These are phyloP conservation scores for Melanostigma gelatinosum DNA, from an alignment of 2,113 vertebrate species.

Conservation along the genomic window DNA sequence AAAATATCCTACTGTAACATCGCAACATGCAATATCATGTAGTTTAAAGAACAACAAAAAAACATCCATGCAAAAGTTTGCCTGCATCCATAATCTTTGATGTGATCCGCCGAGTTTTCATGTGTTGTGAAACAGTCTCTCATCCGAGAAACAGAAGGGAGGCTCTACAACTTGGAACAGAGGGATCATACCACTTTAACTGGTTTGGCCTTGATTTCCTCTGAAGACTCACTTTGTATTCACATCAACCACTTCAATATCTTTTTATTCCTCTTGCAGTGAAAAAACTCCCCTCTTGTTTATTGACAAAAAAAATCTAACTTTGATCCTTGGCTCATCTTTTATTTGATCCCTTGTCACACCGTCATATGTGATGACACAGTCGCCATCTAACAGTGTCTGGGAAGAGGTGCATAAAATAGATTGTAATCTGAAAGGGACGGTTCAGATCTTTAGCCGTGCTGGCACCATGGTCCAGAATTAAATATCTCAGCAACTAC, in stretches of 20 bases:
- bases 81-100: conserved; percentile 24
- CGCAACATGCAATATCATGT: not conserved
- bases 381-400: not conserved
- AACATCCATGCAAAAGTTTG: not conserved
- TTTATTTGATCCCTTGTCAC: not conserved
- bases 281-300: too few relatives aligned
- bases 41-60: not conserved
- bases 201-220: conserved; percentile 10
- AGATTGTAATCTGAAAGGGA: too few relatives aligned
- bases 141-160: conserved; percentile 10
- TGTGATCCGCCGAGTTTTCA: conserved; percentile 17
- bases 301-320: too few relatives aligned
- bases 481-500: too few relatives aligned
- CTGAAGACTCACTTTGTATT: conserved; percentile 35
- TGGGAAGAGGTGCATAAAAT: not conserved
- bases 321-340: not conserved
- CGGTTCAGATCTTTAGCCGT: too few relatives aligned
- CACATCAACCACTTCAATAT: conserved; percentile 12
- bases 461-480: too few relatives aligned
- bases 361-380: not conserved
- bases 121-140: conserved; percentile 26
- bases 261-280: not conserved
- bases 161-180: not conserved
- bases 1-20: not conserved
- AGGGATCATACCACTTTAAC: not conserved